Evolutionary conservation across 2,797 vertebrate species (phyloP), one percentile per base, ranked within the genome.

Genomic region (Syndactyla subalaris): DNA sequence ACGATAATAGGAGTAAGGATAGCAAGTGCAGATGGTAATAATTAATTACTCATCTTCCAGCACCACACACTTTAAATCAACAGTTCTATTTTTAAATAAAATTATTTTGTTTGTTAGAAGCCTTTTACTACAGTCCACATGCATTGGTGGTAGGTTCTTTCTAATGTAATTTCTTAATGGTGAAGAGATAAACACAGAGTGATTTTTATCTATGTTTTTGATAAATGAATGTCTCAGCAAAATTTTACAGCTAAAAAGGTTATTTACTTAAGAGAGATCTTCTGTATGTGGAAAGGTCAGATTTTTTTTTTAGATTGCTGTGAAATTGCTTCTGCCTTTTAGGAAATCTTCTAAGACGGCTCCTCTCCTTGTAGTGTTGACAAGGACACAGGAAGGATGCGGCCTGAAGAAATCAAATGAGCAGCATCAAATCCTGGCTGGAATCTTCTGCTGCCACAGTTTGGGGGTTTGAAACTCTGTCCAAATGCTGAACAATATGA

Each of bases 271-370:
- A 98, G 98, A 98, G 98, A 98, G 97, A 98, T 98, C 97, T 97
- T 98, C 95, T 97, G 94, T 94, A 95, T 96, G 97, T 96, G 97
- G 98, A 99, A 99, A 99, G 98, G 98, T 99, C 98, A 99, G 98
- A 95, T 97, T 97, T 98, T 98, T 98, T 39, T 97, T 97, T 95
- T 97, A 97, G 96, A 97, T 94, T 91, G 92, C 98, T 98, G 97
- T 98, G 98, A 99, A 98, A 99, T 98, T 98, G 98, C 98, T 98
- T 98, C 98, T 98, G 98, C 98, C 98, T 98, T 98, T 98, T 98
- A 98, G 98, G 97, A 96, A 97, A 97, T 98, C 98, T 98, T 98
- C 97, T 97, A 98, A 98, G 98, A 98, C 58, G 32, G 97, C 97
- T 98, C 92, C 89, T 97, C 95, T 98, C 97, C 96, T 98, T 96